A percentile compares a stretch with the other conserved stretches of the same genome.
phyloP scores from a whole-genome alignment of 2,888 invertebrate species.

The Oxyscelio sp. region DNA sequence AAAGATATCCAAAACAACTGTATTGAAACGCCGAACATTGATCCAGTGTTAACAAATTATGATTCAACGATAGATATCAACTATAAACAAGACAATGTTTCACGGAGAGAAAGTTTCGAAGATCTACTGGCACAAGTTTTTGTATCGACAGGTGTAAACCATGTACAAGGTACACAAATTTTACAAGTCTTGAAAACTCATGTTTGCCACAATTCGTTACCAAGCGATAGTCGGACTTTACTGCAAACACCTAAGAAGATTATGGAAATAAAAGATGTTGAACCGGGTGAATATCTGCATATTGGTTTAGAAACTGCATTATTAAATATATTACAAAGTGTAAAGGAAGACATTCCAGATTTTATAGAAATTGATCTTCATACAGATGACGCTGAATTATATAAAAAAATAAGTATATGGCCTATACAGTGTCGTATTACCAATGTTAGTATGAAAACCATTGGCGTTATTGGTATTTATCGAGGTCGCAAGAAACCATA shows the following conservation, averaged over 20 bases:
- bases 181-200: slow-evolving; percentile 10
- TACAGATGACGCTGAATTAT: slow-evolving; percentile 5
- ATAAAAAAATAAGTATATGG: slow-evolving; percentile 20
- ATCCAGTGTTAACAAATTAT: no score
- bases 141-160: background rate
- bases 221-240: slow-evolving; percentile 11
- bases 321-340: slow-evolving; percentile 2
- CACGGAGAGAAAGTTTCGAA: no score
- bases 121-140: slow-evolving; percentile 17
- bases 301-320: slow-evolving; percentile 16
- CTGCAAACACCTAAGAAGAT: background rate
- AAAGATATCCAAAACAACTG: no score
- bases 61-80: no score
- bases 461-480: slow-evolving; percentile 30
- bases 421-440: slow-evolving; percentile 9
- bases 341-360: background rate
- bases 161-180: slow-evolving; percentile 16
- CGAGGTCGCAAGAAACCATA: slow-evolving; percentile 15
- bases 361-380: slow-evolving; percentile 6
- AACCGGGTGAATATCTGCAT: slow-evolving; percentile 37
- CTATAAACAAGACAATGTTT: no score
- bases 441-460: background rate
- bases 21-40: no score
- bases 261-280: background rate
- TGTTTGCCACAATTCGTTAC: background rate